Conservation (phyloP, 1,140 invertebrate species). For the Bactericera cockerelli region DNA sequence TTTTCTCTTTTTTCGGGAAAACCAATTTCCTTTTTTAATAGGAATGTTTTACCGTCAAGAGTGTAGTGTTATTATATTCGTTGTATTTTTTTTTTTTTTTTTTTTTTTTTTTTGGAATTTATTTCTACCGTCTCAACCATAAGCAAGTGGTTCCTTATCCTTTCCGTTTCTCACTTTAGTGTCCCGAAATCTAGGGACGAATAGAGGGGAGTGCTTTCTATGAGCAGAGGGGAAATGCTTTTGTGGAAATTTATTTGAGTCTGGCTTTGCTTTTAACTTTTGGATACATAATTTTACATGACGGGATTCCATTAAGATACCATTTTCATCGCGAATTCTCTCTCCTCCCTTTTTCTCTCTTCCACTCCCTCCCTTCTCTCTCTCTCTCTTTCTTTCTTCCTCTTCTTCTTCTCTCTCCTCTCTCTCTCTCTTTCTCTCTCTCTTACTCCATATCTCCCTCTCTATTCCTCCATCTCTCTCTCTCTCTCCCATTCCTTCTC, state of each 20-base stretch:
- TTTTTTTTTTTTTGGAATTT: neutral
- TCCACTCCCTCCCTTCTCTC: neutral
- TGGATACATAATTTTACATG: neutral
- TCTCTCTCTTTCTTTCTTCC: neutral
- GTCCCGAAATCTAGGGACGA: too few relatives aligned
- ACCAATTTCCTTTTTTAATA: constrained; percentile 8
- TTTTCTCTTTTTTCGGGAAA: neutral
- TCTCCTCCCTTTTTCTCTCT: neutral
- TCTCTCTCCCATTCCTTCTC: too few relatives aligned
- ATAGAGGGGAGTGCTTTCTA: too few relatives aligned
- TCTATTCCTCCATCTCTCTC: too few relatives aligned
- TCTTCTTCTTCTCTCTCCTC: neutral
- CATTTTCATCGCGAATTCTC: neutral
- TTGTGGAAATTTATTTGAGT: too few relatives aligned
- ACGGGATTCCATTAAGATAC: neutral
- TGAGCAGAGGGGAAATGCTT: too few relatives aligned
- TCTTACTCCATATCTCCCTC: too few relatives aligned
- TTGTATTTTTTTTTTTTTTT: neutral
- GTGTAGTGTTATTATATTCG: too few relatives aligned
- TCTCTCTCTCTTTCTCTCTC: neutral
- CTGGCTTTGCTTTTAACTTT: neutral
- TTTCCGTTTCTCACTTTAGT: too few relatives aligned
- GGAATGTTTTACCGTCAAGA: neutral
- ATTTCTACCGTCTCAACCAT: neutral
- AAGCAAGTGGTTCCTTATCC: too few relatives aligned